Evolutionary conservation across 2,113 vertebrate genomes (phyloP).

Genomic region (Stegostoma tigrinum): DNA sequence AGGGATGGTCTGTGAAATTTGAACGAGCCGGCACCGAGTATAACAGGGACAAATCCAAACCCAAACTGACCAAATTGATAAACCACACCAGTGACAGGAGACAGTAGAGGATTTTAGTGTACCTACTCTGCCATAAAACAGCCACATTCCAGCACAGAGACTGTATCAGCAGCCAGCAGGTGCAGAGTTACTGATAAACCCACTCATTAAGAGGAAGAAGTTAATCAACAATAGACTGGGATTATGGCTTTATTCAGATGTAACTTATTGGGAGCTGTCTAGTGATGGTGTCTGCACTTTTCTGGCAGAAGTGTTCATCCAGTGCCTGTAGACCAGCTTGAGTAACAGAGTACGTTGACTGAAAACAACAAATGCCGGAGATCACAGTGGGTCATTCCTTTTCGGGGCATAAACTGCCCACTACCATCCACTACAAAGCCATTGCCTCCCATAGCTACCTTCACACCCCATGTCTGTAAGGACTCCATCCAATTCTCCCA

Average conservation of each 20-base stretch:
- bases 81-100: background rate
- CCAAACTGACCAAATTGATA: background rate
- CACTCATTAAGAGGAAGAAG: conserved; percentile 13
- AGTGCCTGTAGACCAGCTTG: background rate
- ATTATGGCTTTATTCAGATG: conserved; percentile 31
- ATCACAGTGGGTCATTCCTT: no score
- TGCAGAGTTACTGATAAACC: conserved; percentile 36
- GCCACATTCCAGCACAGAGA: background rate
- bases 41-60: background rate
- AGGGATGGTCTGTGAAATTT: background rate
- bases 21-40: background rate
- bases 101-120: background rate
- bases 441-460: no score
- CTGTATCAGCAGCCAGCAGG: conserved; percentile 11
- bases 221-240: conserved; percentile 23
- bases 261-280: conserved; percentile 26
- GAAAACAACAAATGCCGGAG: no score
- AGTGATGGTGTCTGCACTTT: background rate
- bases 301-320: background rate
- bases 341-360: background rate
- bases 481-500: no score
- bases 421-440: no score
- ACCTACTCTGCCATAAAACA: background rate
- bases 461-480: no score
- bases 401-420: no score